Evolutionary conservation across 1,140 invertebrate genomes (phyloP).

Genomic region (Conus ventricosus): DNA sequence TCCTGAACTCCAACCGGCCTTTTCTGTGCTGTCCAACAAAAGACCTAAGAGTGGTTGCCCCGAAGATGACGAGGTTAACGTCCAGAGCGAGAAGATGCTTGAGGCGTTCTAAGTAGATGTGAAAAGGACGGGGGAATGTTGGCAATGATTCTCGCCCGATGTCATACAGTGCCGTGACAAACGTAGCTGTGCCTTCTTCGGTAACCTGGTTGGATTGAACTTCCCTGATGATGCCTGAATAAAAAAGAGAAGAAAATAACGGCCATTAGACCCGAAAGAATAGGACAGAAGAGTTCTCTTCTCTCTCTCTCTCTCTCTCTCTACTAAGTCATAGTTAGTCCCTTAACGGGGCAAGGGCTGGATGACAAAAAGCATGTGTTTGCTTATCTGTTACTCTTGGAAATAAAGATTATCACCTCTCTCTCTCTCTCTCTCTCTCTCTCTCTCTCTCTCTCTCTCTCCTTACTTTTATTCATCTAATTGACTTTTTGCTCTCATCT

Average conservation of each 20-base stretch:
- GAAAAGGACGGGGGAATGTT: constrained; percentile 27
- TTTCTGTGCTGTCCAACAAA: neutral
- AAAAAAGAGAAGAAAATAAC: neutral
- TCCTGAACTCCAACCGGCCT: neutral
- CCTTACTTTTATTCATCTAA: no score
- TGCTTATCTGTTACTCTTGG: no score
- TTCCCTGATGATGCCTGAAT: neutral
- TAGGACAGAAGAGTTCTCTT: neutral
- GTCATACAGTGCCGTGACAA: constrained; percentile 47
- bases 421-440: no score
- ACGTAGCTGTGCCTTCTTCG: constrained; percentile 27
- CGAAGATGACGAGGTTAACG: constrained; percentile 34
- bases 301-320: neutral
- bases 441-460: no score
- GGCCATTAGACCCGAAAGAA: neutral
- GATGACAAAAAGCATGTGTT: no score
- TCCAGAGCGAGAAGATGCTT: constrained; percentile 33
- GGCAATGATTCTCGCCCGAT: constrained; percentile 37
- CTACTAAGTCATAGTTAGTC: neutral
- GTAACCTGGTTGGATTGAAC: neutral
- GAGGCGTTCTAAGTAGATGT: constrained; percentile 32
- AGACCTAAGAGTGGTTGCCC: constrained; percentile 14
- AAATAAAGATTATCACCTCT: no score
- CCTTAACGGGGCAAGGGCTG: no score
- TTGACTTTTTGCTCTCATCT: no score